phyloP scores from a whole-genome alignment of 2,797 vertebrate genomes.

The Sebastes matsubarae region DNA sequence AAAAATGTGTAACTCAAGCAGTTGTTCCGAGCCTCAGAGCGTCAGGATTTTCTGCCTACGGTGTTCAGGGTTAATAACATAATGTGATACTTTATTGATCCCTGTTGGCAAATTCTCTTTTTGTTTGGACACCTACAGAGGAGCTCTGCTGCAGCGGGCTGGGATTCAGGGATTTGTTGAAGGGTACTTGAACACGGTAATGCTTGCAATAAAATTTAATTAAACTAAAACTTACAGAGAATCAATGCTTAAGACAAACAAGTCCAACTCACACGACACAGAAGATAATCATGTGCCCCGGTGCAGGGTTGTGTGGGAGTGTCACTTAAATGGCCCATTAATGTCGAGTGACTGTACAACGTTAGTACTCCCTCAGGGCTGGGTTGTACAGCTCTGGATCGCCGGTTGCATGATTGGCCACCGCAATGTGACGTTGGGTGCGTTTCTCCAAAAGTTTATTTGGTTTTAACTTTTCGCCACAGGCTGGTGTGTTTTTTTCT shows the following conservation, averaged over 20 bases:
- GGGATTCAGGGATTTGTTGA: conserved; percentile 17
- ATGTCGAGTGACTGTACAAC: no score
- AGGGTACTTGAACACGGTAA: not conserved
- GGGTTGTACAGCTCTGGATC: no score
- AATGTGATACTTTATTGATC: conserved; percentile 30
- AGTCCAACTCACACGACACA: not conserved
- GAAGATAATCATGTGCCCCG: not conserved
- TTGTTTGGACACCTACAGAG: conserved; percentile 17
- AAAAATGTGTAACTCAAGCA: conserved; percentile 31
- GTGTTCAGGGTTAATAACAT: conserved; percentile 8
- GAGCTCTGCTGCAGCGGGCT: not conserved
- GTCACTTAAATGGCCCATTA: no score
- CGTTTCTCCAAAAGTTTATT: not conserved
- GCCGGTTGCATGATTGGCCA: not conserved
- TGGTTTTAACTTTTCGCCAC: not conserved
- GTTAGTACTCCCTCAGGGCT: no score
- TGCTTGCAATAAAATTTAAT: conserved; percentile 7
- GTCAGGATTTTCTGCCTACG: conserved; percentile 1
- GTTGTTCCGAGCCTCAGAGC: conserved; percentile 2
- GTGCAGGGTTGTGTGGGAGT: not conserved
- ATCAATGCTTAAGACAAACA: not conserved
- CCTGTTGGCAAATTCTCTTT: conserved; percentile 6
- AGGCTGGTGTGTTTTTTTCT: no score
- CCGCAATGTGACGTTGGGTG: no score
- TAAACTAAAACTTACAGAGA: not conserved